Conservation (phyloP, 2,113 vertebrate species). For the Gymnarchus niloticus region DNA sequence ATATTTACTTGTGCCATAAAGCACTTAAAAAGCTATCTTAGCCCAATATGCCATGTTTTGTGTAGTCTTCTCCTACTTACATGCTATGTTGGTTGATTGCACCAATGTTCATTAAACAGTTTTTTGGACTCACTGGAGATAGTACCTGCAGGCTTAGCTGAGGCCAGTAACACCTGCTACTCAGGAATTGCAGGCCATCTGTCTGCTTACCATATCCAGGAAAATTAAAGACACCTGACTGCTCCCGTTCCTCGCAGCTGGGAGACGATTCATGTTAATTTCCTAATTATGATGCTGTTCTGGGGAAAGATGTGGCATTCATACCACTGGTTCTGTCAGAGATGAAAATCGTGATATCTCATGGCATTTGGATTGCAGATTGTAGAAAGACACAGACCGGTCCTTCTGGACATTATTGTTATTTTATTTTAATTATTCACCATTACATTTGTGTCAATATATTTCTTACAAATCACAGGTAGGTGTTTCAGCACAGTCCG, state of each 20-base stretch:
- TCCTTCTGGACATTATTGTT: not conserved
- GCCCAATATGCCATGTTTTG: no score
- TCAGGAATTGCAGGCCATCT: slow-evolving; percentile 32
- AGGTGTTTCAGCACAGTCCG: not conserved
- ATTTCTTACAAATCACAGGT: not conserved
- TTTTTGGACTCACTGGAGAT: not conserved
- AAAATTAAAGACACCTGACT: slow-evolving; percentile 20
- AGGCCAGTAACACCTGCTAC: not conserved
- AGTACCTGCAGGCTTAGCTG: not conserved
- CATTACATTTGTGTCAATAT: not conserved
- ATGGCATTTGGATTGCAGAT: not conserved
- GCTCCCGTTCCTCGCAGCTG: slow-evolving; percentile 23
- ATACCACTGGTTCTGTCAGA: not conserved
- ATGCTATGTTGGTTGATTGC: not conserved
- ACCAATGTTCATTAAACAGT: not conserved
- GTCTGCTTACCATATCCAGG: slow-evolving; percentile 10
- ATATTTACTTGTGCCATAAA: no score
- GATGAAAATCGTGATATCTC: slow-evolving; percentile 8
- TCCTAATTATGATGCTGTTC: slow-evolving; percentile 27
- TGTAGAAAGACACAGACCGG: not conserved
- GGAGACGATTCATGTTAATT: slow-evolving; percentile 29
- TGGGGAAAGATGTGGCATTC: not conserved
- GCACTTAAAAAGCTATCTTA: no score
- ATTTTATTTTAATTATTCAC: not conserved
- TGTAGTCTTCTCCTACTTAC: not conserved